Evolutionary conservation across 2,797 vertebrate species (phyloP), one percentile per base, ranked within the genome.

Genomic region (Falco peregrinus): DNA sequence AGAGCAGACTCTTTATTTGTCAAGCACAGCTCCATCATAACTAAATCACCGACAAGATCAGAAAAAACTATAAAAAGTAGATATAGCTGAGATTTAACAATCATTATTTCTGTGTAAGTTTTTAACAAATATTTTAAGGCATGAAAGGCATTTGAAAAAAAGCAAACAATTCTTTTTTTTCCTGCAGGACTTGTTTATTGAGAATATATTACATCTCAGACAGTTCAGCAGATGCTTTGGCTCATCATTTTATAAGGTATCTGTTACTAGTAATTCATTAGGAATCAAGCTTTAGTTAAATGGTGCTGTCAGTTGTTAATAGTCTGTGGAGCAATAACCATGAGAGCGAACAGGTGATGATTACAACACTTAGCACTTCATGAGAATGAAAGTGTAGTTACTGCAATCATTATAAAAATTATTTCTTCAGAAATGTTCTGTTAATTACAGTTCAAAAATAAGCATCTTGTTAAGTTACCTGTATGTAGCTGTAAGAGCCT

Each of bases 361-460:
- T 94, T 92, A 79, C 48, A 85, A 63, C 82, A 85, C 82, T 96
- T 87, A 96, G 63, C 89, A 92, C 85, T 97, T 97, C 61, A 89
- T 74, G 81, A 84, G 76, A 86, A 97, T 82, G 65, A 65, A 96
- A 84, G 37, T 54, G 47, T 14, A 93, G 93, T 80, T 86, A 94
- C 64, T 90, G 54, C 93, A 95, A 95, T 94, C 47, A 90, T 94
- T 93, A 75, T 53, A 87, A 96, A 97, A 97, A 96, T 84, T 87
- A 95, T 91, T 96, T 95, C 87, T 73, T 93, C 90, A 87, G 89
- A 85, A 94, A 95, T 87, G 54, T 73, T 69, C 73, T 95, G 92
- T 96, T 97, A 97, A 97, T 97, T 97, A 95, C 70, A 90, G 90
- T 92, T 96, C 64, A 91, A 87, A 96, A 96, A 94, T 95, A 95